Conservation (phyloP, 1,140 invertebrate species). For the Camponotus floridanus region DNA sequence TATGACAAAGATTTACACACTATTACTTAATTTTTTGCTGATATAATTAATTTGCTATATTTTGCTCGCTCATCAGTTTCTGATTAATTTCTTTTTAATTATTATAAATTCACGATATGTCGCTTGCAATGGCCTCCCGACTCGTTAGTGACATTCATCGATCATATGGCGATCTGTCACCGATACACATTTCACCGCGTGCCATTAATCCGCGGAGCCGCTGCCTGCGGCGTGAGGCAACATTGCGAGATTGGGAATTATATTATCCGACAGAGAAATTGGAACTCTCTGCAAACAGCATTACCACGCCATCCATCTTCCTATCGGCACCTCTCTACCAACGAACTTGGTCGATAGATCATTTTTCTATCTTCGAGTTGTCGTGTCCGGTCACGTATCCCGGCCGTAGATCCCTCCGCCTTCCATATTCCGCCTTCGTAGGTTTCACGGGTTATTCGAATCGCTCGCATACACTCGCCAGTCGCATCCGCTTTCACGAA, state of each 20-base stretch:
- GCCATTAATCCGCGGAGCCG: constrained; percentile 55
- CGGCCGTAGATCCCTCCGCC: constrained; percentile 25
- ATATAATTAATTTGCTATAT: background rate
- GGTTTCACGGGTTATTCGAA: constrained; percentile 33
- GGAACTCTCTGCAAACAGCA: constrained; percentile 63
- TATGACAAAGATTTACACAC: no score
- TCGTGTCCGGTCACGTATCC: constrained; percentile 55
- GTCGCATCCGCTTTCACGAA: constrained; percentile 72
- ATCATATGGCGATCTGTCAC: constrained; percentile 44
- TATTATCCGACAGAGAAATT: constrained; percentile 58
- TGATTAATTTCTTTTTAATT: background rate
- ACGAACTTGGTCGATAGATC: constrained; percentile 62
- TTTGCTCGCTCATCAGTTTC: background rate
- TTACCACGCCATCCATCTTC: constrained; percentile 67
- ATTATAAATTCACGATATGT: background rate
- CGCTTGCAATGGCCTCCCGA: background rate
- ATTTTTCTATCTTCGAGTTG: constrained; percentile 65
- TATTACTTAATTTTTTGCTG: no score
- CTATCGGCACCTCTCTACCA: constrained; percentile 65
- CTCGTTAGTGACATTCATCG: constrained; percentile 39
- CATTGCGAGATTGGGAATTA: constrained; percentile 57
- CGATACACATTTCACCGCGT: constrained; percentile 33
- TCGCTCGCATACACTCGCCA: constrained; percentile 26
- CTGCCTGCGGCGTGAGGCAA: constrained; percentile 56
- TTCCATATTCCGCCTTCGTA: constrained; percentile 23